Conservation (phyloP, 2,797 vertebrate genomes). For the Aulostomus chinensis region DNA sequence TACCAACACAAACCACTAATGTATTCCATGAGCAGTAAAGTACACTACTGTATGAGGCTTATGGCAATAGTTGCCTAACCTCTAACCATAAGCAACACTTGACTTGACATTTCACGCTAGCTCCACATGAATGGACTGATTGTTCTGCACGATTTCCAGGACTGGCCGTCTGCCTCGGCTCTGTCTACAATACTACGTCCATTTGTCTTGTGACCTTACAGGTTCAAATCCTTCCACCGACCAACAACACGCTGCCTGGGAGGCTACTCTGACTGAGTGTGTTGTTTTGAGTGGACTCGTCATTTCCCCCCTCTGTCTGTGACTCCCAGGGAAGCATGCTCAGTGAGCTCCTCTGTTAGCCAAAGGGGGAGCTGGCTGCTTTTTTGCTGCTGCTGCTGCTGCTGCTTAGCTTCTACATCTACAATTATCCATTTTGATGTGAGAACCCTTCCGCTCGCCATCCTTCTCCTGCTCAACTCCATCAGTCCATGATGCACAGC, state of each 20-base stretch:
- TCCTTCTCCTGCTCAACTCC: slow-evolving; percentile 26
- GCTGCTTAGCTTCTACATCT: slow-evolving; percentile 48
- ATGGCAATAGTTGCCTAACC: slow-evolving; percentile 60
- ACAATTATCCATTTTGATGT: slow-evolving; percentile 37
- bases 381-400: slow-evolving; percentile 20
- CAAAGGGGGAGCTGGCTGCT: slow-evolving; percentile 57
- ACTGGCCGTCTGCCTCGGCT: slow-evolving; percentile 38
- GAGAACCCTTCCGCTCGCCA: slow-evolving; percentile 32
- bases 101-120: slow-evolving; percentile 66
- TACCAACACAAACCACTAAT: slow-evolving; percentile 44
- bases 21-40: slow-evolving; percentile 14
- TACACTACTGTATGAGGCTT: not conserved
- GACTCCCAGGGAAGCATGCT: slow-evolving; percentile 61
- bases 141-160: slow-evolving; percentile 63
- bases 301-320: slow-evolving; percentile 35
- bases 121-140: slow-evolving; percentile 67
- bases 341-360: slow-evolving; percentile 47
- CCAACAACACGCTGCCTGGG: slow-evolving; percentile 35
- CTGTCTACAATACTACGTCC: slow-evolving; percentile 48
- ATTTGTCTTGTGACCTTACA: slow-evolving; percentile 63
- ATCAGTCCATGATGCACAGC: slow-evolving; percentile 65
- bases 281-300: slow-evolving; percentile 62
- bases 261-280: slow-evolving; percentile 43
- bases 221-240: slow-evolving; percentile 53
- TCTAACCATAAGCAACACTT: slow-evolving; percentile 60